Conservation (phyloP, 2,888 invertebrate species). For the Perithous albicinctus region DNA sequence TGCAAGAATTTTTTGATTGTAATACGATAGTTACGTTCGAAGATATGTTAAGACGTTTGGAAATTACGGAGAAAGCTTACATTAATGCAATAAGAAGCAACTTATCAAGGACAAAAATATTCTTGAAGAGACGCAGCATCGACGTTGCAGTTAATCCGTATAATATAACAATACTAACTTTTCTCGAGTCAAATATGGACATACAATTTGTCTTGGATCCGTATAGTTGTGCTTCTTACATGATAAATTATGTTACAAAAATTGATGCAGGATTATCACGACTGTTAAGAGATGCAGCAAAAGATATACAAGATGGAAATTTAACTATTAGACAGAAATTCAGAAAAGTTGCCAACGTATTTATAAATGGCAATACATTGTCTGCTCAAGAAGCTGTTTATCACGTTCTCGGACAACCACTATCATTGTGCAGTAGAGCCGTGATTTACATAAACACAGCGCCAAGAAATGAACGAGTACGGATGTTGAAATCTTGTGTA, state of each 20-base stretch:
- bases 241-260: conserved; percentile 50
- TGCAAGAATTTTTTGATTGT: conserved; percentile 17
- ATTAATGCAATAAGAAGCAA: conserved; percentile 34
- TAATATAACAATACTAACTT: conserved; percentile 57
- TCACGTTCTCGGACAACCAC: conserved; percentile 67
- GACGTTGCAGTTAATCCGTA: conserved; percentile 62
- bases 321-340: conserved; percentile 65
- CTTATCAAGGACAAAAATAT: conserved; percentile 31
- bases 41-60: not conserved
- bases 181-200: conserved; percentile 59
- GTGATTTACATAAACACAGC: conserved; percentile 67
- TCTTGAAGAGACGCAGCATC: conserved; percentile 22
- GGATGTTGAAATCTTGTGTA: conserved; percentile 56
- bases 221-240: conserved; percentile 60
- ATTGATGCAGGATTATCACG: conserved; percentile 56
- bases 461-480: conserved; percentile 53
- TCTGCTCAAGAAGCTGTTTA: conserved; percentile 66
- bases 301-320: conserved; percentile 66
- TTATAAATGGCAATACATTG: conserved; percentile 65
- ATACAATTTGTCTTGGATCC: conserved; percentile 63
- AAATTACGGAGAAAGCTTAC: conserved; percentile 15
- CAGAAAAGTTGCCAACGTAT: conserved; percentile 67
- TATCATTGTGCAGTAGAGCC: conserved; percentile 66
- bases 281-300: conserved; percentile 62
- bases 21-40: not conserved